Conservation (phyloP, 2,888 invertebrate species). For the Synanthedon formicaeformis region DNA sequence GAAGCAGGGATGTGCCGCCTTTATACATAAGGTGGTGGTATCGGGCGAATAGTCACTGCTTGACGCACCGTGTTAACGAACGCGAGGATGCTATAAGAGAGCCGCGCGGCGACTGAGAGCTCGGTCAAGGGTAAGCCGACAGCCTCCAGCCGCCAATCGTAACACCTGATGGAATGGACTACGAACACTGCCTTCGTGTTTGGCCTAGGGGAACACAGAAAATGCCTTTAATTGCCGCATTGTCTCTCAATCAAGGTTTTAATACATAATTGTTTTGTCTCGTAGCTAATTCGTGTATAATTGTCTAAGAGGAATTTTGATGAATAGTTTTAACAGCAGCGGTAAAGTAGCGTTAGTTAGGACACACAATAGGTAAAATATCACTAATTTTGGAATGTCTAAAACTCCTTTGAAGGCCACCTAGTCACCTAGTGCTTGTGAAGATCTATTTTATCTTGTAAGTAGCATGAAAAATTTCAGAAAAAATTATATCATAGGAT, state of each 20-base stretch:
- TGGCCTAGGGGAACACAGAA: conserved; percentile 3
- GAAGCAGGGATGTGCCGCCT: conserved; percentile 18
- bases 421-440: too few relatives aligned
- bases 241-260: conserved; percentile 9
- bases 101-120: conserved; percentile 50
- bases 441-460: too few relatives aligned
- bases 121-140: conserved; percentile 44
- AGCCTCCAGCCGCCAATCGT: conserved; percentile 4
- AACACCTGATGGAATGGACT: conserved; percentile 27
- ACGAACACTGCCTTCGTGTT: conserved; percentile 8
- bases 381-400: too few relatives aligned
- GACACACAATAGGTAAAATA: too few relatives aligned
- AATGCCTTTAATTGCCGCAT: conserved; percentile 12
- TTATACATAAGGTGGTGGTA: conserved; percentile 20
- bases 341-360: too few relatives aligned
- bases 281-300: neutral
- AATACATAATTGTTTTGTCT: neutral
- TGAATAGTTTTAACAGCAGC: neutral
- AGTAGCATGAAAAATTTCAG: too few relatives aligned
- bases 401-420: too few relatives aligned
- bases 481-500: too few relatives aligned
- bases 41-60: conserved; percentile 10
- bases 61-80: conserved; percentile 13
- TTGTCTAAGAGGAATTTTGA: neutral
- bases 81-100: conserved; percentile 48